These are phyloP conservation scores for Melieria omissa DNA, from an alignment of 2,888 invertebrate genomes.

Conservation along the genomic window DNA sequence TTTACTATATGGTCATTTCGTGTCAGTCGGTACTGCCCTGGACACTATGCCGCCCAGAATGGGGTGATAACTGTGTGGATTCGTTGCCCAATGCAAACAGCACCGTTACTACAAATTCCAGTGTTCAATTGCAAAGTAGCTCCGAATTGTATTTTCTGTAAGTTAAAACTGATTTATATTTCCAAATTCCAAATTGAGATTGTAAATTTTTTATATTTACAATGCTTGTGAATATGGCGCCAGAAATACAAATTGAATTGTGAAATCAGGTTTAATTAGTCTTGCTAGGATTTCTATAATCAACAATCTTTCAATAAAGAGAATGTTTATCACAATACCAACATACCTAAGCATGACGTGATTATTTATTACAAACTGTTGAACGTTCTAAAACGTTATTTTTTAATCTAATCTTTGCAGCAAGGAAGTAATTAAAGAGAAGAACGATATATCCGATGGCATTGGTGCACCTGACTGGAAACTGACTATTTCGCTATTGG, in stretches of 20 bases:
- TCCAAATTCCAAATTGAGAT: background rate
- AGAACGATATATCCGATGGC: slow-evolving; percentile 61
- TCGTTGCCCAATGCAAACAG: slow-evolving; percentile 47
- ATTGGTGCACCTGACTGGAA: slow-evolving; percentile 76
- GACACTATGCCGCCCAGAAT: slow-evolving; percentile 71
- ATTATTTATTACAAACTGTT: no score
- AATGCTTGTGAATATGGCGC: no score
- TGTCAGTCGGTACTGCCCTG: slow-evolving; percentile 79
- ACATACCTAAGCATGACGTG: no score
- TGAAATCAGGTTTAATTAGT: no score
- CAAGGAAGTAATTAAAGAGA: slow-evolving; percentile 69
- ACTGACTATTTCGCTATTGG: slow-evolving; percentile 74
- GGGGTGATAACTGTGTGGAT: slow-evolving; percentile 67
- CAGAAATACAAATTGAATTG: no score
- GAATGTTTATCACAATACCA: no score
- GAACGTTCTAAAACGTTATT: background rate
- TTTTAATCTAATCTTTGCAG: slow-evolving; percentile 54
- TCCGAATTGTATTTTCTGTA: slow-evolving; percentile 73
- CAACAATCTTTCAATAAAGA: no score
- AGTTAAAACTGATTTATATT: slow-evolving; percentile 52
- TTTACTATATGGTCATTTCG: slow-evolving; percentile 79
- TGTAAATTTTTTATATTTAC: background rate
- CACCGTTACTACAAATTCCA: slow-evolving; percentile 6
- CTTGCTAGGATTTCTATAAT: no score
- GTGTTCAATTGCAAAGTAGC: slow-evolving; percentile 64